Evolutionary conservation across 2,888 invertebrate genomes (phyloP).

Genomic region (Sialis lutaria): DNA sequence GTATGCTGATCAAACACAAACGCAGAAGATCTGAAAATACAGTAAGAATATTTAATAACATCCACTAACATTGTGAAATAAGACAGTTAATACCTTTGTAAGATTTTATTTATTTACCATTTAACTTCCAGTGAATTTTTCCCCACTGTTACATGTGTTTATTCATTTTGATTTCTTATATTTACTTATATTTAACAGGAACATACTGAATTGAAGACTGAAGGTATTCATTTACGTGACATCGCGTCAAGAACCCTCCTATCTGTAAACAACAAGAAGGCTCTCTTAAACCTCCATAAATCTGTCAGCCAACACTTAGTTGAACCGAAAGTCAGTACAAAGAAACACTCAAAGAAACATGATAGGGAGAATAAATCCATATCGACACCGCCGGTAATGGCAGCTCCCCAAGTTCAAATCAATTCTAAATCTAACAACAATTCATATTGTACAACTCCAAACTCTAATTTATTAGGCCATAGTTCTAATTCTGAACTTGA

Average conservation of each 20-base stretch:
- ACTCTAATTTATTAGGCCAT: slow-evolving; percentile 9
- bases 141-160: slow-evolving; percentile 1
- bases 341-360: neutral
- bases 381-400: slow-evolving; percentile 10
- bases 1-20: slow-evolving; percentile 53
- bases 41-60: slow-evolving; percentile 21
- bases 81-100: no score
- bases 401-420: slow-evolving; percentile 7
- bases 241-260: slow-evolving; percentile 32
- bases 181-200: slow-evolving; percentile 27
- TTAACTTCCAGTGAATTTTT: neutral
- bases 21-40: slow-evolving; percentile 50
- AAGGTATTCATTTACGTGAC: slow-evolving; percentile 59
- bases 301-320: slow-evolving; percentile 3
- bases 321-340: slow-evolving; percentile 6
- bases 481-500: slow-evolving; percentile 21
- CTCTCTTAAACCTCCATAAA: slow-evolving; percentile 5
- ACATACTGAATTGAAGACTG: slow-evolving; percentile 59
- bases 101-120: neutral
- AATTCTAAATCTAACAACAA: slow-evolving; percentile 4
- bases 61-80: no score
- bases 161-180: slow-evolving; percentile 4
- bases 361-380: neutral
- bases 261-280: slow-evolving; percentile 20
- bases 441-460: slow-evolving; percentile 7